Percentiles rank a stretch among this genome's conserved stretches.
Conservation (phyloP, 2,797 vertebrate species). For the Lutjanus campechanus region DNA sequence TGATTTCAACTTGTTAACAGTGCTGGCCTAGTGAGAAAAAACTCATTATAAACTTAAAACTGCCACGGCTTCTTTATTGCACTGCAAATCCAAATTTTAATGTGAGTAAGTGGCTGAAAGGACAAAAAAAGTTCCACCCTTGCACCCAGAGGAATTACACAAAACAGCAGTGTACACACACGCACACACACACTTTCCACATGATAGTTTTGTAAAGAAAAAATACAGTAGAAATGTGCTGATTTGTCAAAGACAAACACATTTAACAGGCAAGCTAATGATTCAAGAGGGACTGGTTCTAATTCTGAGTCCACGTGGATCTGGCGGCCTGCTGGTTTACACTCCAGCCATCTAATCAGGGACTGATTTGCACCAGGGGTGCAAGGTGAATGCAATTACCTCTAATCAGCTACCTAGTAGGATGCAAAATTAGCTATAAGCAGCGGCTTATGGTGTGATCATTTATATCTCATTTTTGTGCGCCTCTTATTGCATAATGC, state of each 20-base stretch:
- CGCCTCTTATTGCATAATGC: neutral
- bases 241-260: slow-evolving; percentile 1
- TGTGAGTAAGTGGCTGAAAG: neutral
- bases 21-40: neutral
- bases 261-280: slow-evolving; percentile 28
- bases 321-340: slow-evolving; percentile 37
- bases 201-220: neutral
- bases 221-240: neutral
- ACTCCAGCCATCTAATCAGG: slow-evolving; percentile 47
- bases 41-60: neutral
- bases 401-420: slow-evolving; percentile 49
- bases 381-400: slow-evolving; percentile 51
- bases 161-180: neutral
- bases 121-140: neutral
- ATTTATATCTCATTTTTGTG: slow-evolving; percentile 6
- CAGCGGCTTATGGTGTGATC: slow-evolving; percentile 1
- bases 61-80: neutral
- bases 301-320: slow-evolving; percentile 24
- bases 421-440: slow-evolving; percentile 28
- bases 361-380: slow-evolving; percentile 40
- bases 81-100: neutral
- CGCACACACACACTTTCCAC: neutral
- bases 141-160: neutral
- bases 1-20: neutral
- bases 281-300: neutral